A percentile compares a stretch with the other conserved stretches of the same genome.
Evolutionary conservation across 1,140 invertebrate species (phyloP).

Genomic region (Aphelenchoides besseyi): DNA sequence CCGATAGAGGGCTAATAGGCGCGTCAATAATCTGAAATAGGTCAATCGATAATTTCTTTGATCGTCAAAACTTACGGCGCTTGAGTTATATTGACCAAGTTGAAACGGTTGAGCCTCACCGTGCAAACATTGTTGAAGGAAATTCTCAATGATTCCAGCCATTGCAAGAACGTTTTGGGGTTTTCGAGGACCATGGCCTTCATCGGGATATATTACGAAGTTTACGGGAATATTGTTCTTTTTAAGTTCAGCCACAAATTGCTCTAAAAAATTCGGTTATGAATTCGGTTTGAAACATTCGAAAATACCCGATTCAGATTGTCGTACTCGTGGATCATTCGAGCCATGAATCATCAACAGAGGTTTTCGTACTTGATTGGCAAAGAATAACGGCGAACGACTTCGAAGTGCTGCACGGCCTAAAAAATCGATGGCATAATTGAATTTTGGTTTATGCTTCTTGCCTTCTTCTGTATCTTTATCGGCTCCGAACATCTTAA

Average conservation of each 20-base stretch:
- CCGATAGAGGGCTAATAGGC: background rate
- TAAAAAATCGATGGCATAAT: background rate
- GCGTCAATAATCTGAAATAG: background rate
- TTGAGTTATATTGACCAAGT: slow-evolving; percentile 47
- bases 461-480: slow-evolving; percentile 44
- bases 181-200: slow-evolving; percentile 45
- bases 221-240: slow-evolving; percentile 50
- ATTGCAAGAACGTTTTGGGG: slow-evolving; percentile 47
- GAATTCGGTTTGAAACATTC: background rate
- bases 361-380: slow-evolving; percentile 44
- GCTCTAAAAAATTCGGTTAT: slow-evolving; percentile 23
- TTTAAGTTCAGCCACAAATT: slow-evolving; percentile 48
- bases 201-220: slow-evolving; percentile 46
- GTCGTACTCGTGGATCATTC: slow-evolving; percentile 50
- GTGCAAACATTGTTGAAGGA: slow-evolving; percentile 43
- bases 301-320: slow-evolving; percentile 41
- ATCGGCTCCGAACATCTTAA: slow-evolving; percentile 58
- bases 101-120: slow-evolving; percentile 46
- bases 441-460: background rate
- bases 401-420: slow-evolving; percentile 42
- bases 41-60: background rate
- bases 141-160: slow-evolving; percentile 47
- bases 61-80: slow-evolving; percentile 29
- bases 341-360: slow-evolving; percentile 48
- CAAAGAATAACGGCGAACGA: slow-evolving; percentile 51